Base-by-base conservation (phyloP, 2,113 vertebrate species). In the Paedocypris sp. region DNA sequence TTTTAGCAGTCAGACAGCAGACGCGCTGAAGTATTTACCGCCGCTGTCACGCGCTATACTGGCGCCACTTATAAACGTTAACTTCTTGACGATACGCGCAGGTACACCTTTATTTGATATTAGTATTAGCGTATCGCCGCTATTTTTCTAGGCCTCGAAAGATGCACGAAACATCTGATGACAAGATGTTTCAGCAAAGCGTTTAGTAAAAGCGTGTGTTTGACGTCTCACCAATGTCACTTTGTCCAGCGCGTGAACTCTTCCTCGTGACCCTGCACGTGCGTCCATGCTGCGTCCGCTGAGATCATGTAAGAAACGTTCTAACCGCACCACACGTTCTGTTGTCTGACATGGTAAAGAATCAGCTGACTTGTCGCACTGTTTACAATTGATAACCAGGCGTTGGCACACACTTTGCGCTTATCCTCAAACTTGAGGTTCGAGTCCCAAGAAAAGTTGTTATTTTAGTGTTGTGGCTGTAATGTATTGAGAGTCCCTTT, bases 261-360 rank as follows among this genome's bases (percentile, higher is more conserved):
- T 11, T 22, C 25, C 33, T 58, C 31, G 43, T 56, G 52, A 39
- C 16, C 35, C 53, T 46, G 19, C 48, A 32, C 38, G 13, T 45
- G 15, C 26, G 11, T 31, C 22, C 43, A 7, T 22, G 9, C 36
- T 22, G 13, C 12, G 6, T 22, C 43, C 10, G 60, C 28, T 66
- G 41, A 57, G 39, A 39, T 46, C 51, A 70, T 70, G 68, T 70
- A 32, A 70, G 68, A 53, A 16, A 42, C 10, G 18, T 36, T 36
- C 36, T 6, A 36, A 36, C 8, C 3, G 20, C 48, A 6, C 11
- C 35, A 9, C n/a, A 23, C 9, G 23, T 4, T 2, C 13, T 12
- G n/a, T 5, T 13, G 4, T 5, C 25, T 10, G 7, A 8, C 2
- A 15, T 9, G 13, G 45, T 3, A 15, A 45, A 12, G 5, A 6